A percentile compares a stretch with the other conserved stretches of the same genome.
These are phyloP conservation scores for Microplitis deprimator DNA, from an alignment of 2,888 invertebrate species.

Conservation along the genomic window DNA sequence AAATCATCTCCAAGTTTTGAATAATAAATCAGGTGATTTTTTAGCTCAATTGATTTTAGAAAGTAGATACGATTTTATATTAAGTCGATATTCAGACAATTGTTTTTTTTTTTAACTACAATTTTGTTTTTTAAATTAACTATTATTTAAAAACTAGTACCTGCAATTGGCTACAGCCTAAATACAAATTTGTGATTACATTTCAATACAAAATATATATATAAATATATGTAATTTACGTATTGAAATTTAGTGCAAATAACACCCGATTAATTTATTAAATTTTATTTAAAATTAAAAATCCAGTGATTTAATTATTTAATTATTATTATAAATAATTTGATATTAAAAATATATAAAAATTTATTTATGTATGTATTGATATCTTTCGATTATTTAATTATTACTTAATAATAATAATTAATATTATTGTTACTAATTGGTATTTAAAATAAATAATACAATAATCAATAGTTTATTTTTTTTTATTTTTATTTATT, in stretches of 20 bases:
- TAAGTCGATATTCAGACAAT: neutral
- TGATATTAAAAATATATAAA: too few relatives aligned
- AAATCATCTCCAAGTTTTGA: slow-evolving; percentile 29
- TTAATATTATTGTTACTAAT: too few relatives aligned
- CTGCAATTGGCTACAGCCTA: slow-evolving; percentile 56
- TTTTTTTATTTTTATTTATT: too few relatives aligned
- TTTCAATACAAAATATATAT: slow-evolving; percentile 47
- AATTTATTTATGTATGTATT: too few relatives aligned
- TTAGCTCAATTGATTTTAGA: slow-evolving; percentile 31
- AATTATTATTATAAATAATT: too few relatives aligned
- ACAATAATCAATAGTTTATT: slow-evolving; percentile 57
- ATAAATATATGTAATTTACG: slow-evolving; percentile 38
- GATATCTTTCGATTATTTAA: too few relatives aligned
- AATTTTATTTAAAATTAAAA: too few relatives aligned
- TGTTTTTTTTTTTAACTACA: slow-evolving; percentile 42
- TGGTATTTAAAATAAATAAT: slow-evolving; percentile 15
- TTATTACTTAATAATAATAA: too few relatives aligned
- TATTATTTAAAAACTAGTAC: slow-evolving; percentile 55
- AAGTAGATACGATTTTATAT: too few relatives aligned
- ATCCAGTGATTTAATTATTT: too few relatives aligned
- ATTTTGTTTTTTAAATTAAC: slow-evolving; percentile 30
- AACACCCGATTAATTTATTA: slow-evolving; percentile 30
- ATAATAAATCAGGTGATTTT: slow-evolving; percentile 33
- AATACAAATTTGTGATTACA: slow-evolving; percentile 47
- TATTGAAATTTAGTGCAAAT: slow-evolving; percentile 52